A percentile compares a stretch with the other conserved stretches of the same genome.
phyloP scores from a whole-genome alignment of 2,797 vertebrate species.

The Rhinophrynus dorsalis region DNA sequence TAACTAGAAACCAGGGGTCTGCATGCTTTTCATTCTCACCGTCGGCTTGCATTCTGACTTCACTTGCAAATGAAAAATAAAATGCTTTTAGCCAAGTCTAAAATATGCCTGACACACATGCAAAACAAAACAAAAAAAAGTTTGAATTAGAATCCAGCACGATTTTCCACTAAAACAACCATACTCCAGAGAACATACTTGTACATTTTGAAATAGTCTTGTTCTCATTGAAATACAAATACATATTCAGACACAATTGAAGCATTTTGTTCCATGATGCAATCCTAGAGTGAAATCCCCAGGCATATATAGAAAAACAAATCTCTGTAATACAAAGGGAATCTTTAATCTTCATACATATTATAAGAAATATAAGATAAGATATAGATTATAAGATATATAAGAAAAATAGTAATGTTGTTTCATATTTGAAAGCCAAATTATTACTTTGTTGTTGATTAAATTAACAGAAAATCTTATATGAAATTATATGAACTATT shows the following conservation, averaged over 20 bases:
- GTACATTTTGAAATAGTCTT: not conserved
- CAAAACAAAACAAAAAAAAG: not conserved
- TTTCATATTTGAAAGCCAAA: too few relatives aligned
- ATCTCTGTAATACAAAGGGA: not conserved
- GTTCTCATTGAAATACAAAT: not conserved
- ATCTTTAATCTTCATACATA: too few relatives aligned
- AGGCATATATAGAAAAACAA: not conserved
- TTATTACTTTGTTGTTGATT: too few relatives aligned
- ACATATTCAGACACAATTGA: not conserved
- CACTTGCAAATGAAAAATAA: not conserved
- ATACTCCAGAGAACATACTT: not conserved
- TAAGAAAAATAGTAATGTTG: too few relatives aligned
- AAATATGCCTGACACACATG: not conserved
- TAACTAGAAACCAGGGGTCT: not conserved
- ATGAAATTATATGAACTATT: too few relatives aligned
- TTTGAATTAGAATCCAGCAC: not conserved
- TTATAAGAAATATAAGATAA: too few relatives aligned
- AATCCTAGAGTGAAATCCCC: not conserved
- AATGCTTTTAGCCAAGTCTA: not conserved
- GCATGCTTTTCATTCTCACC: slow-evolving; percentile 26
- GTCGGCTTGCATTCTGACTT: not conserved
- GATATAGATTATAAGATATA: too few relatives aligned
- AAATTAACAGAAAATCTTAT: too few relatives aligned
- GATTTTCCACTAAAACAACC: not conserved
- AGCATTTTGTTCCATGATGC: not conserved